Base-by-base conservation (phyloP, 1,140 invertebrate species). In the Hormaphis cornu region DNA sequence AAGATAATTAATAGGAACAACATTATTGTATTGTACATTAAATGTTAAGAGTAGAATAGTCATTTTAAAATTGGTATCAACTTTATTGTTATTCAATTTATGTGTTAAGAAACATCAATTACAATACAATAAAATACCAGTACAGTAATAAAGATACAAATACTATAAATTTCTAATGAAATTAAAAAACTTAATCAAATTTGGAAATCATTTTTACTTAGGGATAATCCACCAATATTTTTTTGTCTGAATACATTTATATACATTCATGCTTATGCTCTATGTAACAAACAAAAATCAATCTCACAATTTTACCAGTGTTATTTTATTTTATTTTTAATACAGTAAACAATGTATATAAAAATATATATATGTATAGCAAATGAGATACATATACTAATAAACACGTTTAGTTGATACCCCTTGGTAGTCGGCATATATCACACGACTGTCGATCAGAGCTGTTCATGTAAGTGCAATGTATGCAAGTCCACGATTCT, bases 391-490 rank as follows among this genome's bases (percentile, higher is more conserved):
- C 44, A 30, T 30, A 24, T 46, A 16, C 2, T 16, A 16, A 42
- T 14, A 20, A 46, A 30, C n/a, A 30, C 44, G 10, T 8, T 58
- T 50, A 66, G 28, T 66, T 66, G 9, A 53, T 59, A 76, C 80
- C 86, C 83, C 86, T 85, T 48, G 94, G 94, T 76, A 97, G 83
- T 75, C 85, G 86, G 81, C 95, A 97, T 83, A 97, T 95, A 77
- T 97, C 94, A 81, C 94, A 97, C 71, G 83, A 83, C 66, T 80
- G 82, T 54, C 84, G 80, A 53, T 86, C 83, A 53, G 85, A 79
- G 70, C 83, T 82, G 82, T 98, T 98, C 74, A 95, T 83, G 79
- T 88, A 97, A 70, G 95, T 97, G 82, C 95, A 97, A 75, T 93
- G 87, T 70, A 85, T 84, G 79, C 95, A 97, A 12, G 90, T 93